phyloP scores from a whole-genome alignment of 2,888 invertebrate species.

The Oscheius myriophilus region DNA sequence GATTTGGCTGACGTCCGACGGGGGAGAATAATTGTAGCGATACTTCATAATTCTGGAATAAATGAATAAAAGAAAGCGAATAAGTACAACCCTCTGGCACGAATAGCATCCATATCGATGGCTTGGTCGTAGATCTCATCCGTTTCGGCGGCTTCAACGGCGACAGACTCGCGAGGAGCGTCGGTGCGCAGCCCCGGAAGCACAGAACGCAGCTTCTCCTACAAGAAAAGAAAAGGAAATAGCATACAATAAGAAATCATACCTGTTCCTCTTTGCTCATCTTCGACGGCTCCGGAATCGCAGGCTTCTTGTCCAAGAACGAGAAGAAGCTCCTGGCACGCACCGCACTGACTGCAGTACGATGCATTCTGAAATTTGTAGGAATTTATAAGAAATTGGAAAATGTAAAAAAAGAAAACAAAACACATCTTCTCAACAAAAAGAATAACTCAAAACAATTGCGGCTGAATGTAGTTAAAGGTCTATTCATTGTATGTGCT shows the following conservation, averaged over 20 bases:
- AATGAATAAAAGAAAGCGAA: conserved; percentile 1
- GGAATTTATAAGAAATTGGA: background rate
- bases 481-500: too few relatives aligned
- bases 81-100: conserved; percentile 60
- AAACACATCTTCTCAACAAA: too few relatives aligned
- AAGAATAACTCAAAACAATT: too few relatives aligned
- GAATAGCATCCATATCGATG: conserved; percentile 59
- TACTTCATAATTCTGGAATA: conserved; percentile 49
- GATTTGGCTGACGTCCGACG: conserved; percentile 30
- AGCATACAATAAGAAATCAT: background rate
- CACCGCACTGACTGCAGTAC: conserved; percentile 13
- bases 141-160: conserved; percentile 25
- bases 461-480: too few relatives aligned
- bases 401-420: background rate
- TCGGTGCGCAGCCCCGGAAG: conserved; percentile 28
- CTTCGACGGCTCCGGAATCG: background rate
- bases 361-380: conserved; percentile 16
- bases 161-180: conserved; percentile 1
- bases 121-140: conserved; percentile 38
- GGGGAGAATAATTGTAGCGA: conserved; percentile 46
- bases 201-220: conserved; percentile 21
- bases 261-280: conserved; percentile 12
- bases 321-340: conserved; percentile 22
- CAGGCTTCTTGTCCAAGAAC: conserved; percentile 9
- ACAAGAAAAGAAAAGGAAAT: background rate